A percentile compares a stretch with the other conserved stretches of the same genome.
Evolutionary conservation across 2,888 invertebrate genomes (phyloP).

Genomic region (Anoplius nigerrimus): DNA sequence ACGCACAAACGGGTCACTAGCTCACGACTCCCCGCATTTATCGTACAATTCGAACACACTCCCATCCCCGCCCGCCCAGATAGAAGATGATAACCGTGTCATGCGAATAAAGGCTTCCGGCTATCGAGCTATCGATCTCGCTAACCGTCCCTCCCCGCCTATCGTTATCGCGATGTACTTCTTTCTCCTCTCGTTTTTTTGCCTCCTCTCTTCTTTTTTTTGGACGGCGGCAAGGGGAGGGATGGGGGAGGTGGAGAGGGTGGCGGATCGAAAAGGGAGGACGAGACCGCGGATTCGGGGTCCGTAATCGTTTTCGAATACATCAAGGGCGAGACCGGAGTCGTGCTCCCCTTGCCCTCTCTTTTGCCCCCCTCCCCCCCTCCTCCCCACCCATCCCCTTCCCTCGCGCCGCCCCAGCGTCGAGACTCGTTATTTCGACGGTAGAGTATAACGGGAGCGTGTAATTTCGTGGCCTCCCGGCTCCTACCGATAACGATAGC

Average conservation of each 20-base stretch:
- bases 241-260: too few species aligned
- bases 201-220: background rate
- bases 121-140: constrained; percentile 29
- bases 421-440: too few species aligned
- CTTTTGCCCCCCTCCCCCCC: too few species aligned
- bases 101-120: constrained; percentile 8
- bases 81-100: constrained; percentile 7
- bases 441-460: too few species aligned
- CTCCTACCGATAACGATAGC: too few species aligned
- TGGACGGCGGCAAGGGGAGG: too few species aligned
- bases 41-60: constrained; percentile 1
- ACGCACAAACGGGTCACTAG: too few species aligned
- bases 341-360: too few species aligned
- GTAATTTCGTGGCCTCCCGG: too few species aligned
- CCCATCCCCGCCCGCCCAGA: background rate
- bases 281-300: background rate
- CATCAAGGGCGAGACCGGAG: background rate
- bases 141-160: constrained; percentile 9
- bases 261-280: background rate
- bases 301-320: constrained; percentile 4
- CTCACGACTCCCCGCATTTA: background rate
- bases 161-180: constrained; percentile 35
- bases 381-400: too few species aligned
- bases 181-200: background rate
- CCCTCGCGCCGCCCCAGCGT: too few species aligned